These are phyloP conservation scores for Orientallactaga bullata DNA, from an alignment of 2,113 vertebrate species.

Conservation along the genomic window DNA sequence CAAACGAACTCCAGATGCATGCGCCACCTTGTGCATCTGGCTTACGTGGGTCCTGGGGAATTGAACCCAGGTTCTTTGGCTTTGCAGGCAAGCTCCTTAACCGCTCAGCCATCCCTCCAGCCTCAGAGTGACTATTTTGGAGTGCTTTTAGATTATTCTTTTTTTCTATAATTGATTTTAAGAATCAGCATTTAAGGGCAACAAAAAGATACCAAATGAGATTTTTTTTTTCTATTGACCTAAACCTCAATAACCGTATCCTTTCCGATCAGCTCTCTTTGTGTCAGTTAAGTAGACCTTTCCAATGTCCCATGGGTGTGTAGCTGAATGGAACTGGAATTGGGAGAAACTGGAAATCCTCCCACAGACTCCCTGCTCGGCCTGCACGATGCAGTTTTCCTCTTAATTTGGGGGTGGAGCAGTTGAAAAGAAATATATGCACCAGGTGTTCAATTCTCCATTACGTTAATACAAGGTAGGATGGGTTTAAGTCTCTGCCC, in stretches of 20 bases:
- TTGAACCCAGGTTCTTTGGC: too few relatives aligned
- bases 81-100: too few relatives aligned
- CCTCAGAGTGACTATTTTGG: neutral
- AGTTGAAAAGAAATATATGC: conserved; percentile 44
- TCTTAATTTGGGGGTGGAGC: neutral
- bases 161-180: conserved; percentile 56
- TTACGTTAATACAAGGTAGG: conserved; percentile 46
- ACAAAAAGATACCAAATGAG: conserved; percentile 49
- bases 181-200: conserved; percentile 33
- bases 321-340: conserved; percentile 65
- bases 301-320: conserved; percentile 60
- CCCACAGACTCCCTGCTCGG: neutral
- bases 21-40: too few relatives aligned
- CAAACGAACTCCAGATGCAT: too few relatives aligned
- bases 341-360: conserved; percentile 72
- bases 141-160: conserved; percentile 12
- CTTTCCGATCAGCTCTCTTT: neutral
- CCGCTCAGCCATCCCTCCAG: too few relatives aligned
- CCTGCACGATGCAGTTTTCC: conserved; percentile 32
- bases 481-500: conserved; percentile 34
- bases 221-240: conserved; percentile 8
- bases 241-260: conserved; percentile 13
- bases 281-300: conserved; percentile 75
- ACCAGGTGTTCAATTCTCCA: conserved; percentile 29
- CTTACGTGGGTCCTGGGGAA: too few relatives aligned